Evolutionary conservation across 2,797 vertebrate species (phyloP).

Genomic region (Leuciscus waleckii): DNA sequence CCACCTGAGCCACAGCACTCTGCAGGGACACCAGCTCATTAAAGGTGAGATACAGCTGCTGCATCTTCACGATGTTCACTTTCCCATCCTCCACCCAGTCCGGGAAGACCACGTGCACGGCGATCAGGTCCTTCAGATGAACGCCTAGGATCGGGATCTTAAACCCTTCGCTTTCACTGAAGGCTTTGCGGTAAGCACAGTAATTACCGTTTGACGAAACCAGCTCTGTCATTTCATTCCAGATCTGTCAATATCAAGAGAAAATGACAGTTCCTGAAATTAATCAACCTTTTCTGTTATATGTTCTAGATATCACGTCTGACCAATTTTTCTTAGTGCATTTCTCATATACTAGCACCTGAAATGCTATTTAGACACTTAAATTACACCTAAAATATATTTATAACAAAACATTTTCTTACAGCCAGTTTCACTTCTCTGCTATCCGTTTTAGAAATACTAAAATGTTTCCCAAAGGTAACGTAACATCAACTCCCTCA

Average conservation of each 20-base stretch:
- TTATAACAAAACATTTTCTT: background rate
- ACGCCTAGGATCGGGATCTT: conserved; percentile 97
- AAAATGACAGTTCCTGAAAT: conserved; percentile 20
- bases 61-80: conserved; percentile 97
- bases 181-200: conserved; percentile 93
- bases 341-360: background rate
- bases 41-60: conserved; percentile 94
- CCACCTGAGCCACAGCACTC: conserved; percentile 87
- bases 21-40: conserved; percentile 93
- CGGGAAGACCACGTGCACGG: conserved; percentile 92
- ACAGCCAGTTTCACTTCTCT: background rate
- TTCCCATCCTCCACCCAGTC: conserved; percentile 90
- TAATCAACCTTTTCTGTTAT: background rate
- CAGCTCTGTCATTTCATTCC: conserved; percentile 96
- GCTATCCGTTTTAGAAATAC: background rate
- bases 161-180: conserved; percentile 89
- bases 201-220: conserved; percentile 97
- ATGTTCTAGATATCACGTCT: background rate
- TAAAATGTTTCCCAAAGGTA: background rate
- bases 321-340: background rate
- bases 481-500: background rate
- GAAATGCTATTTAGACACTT: background rate
- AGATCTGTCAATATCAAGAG: conserved; percentile 80
- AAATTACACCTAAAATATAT: background rate
- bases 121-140: conserved; percentile 97